These are phyloP conservation scores for Chelidonichthys spinosus DNA, from an alignment of 2,797 vertebrate species.

Conservation along the genomic window DNA sequence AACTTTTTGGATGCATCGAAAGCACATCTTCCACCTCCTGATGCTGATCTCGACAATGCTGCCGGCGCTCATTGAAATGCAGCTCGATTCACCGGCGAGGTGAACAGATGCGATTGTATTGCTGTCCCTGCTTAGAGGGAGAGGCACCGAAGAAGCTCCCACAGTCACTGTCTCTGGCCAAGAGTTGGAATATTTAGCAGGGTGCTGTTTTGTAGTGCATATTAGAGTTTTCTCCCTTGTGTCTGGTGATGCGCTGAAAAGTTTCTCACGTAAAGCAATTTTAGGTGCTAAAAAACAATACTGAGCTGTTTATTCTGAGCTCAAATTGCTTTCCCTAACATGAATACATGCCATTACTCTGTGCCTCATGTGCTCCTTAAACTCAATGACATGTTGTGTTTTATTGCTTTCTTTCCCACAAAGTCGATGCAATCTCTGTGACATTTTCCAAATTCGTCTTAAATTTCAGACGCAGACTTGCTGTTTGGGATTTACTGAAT, in stretches of 20 bases:
- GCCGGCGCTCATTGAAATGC: neutral
- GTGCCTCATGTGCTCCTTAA: neutral
- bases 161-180: neutral
- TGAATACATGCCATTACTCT: neutral
- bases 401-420: neutral
- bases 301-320: neutral
- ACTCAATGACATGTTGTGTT: neutral
- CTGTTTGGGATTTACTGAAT: neutral
- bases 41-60: slow-evolving; percentile 9
- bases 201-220: neutral
- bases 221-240: slow-evolving; percentile 4
- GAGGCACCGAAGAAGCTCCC: neutral
- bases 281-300: neutral
- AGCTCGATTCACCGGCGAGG: slow-evolving; percentile 7
- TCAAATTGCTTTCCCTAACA: neutral
- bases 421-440: neutral
- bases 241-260: neutral
- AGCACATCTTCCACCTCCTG: neutral
- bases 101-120: slow-evolving; percentile 10
- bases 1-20: slow-evolving; percentile 13
- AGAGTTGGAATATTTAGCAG: neutral
- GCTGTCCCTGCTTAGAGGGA: rapidly evolving
- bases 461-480: neutral
- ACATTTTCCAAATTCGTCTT: slow-evolving; percentile 6
- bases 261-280: neutral